Conservation (phyloP, 2,113 vertebrate genomes). For the Notothenia coriiceps region DNA sequence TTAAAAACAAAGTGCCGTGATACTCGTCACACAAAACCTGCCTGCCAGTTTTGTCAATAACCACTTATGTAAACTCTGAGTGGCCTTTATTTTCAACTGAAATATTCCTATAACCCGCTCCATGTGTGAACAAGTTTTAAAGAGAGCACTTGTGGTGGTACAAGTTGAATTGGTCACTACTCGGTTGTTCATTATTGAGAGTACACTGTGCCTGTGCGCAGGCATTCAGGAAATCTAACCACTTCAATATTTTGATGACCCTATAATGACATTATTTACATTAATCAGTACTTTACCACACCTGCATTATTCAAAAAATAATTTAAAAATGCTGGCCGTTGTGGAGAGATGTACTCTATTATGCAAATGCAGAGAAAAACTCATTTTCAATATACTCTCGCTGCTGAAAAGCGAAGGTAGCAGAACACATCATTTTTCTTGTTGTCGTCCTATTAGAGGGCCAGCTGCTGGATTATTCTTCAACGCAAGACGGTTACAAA, state of each 20-base stretch:
- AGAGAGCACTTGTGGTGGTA: conserved; percentile 43
- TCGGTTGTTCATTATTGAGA: conserved; percentile 26
- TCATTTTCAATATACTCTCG: conserved; percentile 43
- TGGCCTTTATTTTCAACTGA: conserved; percentile 51
- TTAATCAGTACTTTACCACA: conserved; percentile 40
- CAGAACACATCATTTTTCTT: conserved; percentile 54
- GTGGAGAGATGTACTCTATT: conserved; percentile 28
- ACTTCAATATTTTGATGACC: conserved; percentile 28
- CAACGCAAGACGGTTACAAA: conserved; percentile 23
- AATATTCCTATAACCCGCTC: conserved; percentile 43
- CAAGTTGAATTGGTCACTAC: conserved; percentile 45
- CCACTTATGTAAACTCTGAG: conserved; percentile 51
- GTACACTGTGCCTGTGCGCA: conserved; percentile 11
- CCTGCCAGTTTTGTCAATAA: conserved; percentile 50
- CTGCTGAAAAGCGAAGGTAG: conserved; percentile 36
- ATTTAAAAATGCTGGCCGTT: neutral
- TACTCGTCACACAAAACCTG: conserved; percentile 39
- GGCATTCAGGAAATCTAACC: conserved; percentile 39
- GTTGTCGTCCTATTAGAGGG: conserved; percentile 52
- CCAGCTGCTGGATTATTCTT: conserved; percentile 22
- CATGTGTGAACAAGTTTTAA: conserved; percentile 40
- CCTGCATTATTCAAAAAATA: conserved; percentile 17
- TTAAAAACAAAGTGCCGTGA: conserved; percentile 47
- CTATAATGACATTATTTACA: conserved; percentile 50
- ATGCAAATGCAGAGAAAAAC: conserved; percentile 51